Evolutionary conservation across 2,888 invertebrate species (phyloP), one percentile per base, ranked within the genome.

Genomic region (Callosobruchus maculatus): DNA sequence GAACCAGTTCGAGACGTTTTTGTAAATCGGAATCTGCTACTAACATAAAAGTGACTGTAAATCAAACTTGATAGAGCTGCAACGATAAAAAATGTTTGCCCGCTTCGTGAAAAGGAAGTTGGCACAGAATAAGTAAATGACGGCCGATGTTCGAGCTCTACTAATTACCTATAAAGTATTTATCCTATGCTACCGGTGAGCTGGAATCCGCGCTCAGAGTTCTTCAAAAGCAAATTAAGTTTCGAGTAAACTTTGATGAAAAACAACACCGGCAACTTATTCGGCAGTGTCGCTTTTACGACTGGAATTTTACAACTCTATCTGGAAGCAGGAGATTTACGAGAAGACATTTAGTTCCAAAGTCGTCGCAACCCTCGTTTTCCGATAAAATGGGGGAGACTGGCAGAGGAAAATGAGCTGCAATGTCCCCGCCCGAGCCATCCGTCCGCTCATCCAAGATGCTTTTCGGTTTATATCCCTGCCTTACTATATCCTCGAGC

Each of bases 161-260:
- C 49, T 49, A 49, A 49, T 49, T 49, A 49, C 49, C 5, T 49
- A 18, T 49, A 49, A 7, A 49, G 49, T 7, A 49, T 49, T 49
- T 49, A 49, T 49, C 49, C 3, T 7, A 1, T 13, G 49, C 49
- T 18, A 18, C 49, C 18, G 49, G 49, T 49, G 49, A 49, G 49
- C 49, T 18, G 49, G 49, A 49, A 13, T 49, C 49, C 3, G 18
- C 49, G 49, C 49, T 49, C 5, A 49, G 67, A 78, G 76, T 78
- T 77, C 72, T 73, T 77, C 75, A 78, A 77, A 78, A 77, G 77
- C 78, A 78, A 79, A 80, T 78, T 78, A 79, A 77, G 76, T 75
- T 78, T 76, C 77, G 75, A 72, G 71, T 74, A 77, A 78, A 78
- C 75, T 78, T 77, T 75, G 71, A 77, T 76, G 77, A 78, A 79